Percentiles rank a stretch among this genome's conserved stretches.
phyloP scores from a whole-genome alignment of 2,113 vertebrate genomes.

The Crotalus viridis region DNA sequence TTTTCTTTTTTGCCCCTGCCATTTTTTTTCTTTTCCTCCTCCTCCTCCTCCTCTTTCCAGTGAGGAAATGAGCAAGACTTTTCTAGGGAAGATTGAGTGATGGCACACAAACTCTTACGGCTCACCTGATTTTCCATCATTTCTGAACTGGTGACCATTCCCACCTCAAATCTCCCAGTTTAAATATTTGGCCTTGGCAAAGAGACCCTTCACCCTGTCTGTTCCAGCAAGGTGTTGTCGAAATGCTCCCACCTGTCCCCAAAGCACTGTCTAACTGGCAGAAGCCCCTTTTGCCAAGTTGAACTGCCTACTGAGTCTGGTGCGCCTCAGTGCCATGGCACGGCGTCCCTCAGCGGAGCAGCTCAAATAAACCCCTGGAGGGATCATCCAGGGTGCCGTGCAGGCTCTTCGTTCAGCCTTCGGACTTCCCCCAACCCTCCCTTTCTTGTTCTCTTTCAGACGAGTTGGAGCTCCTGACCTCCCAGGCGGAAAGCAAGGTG shows the following conservation, averaged over 20 bases:
- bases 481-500: slow-evolving; percentile 66
- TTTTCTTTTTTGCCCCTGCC: not conserved
- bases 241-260: not conserved
- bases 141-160: not conserved
- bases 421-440: not conserved
- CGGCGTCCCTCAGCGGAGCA: not conserved
- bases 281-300: not conserved
- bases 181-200: not conserved
- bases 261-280: not conserved
- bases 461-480: slow-evolving; percentile 74
- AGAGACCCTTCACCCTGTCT: not conserved
- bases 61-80: not conserved
- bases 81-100: not conserved
- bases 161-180: not conserved
- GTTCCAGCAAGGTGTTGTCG: not conserved
- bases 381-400: not conserved
- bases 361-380: not conserved
- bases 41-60: too few species aligned
- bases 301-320: not conserved
- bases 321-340: not conserved
- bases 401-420: not conserved
- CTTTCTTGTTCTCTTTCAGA: slow-evolving; percentile 43
- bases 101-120: not conserved
- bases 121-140: not conserved
- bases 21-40: not conserved